Base-by-base conservation (phyloP, 2,888 invertebrate genomes). In the Pammene aurita region DNA sequence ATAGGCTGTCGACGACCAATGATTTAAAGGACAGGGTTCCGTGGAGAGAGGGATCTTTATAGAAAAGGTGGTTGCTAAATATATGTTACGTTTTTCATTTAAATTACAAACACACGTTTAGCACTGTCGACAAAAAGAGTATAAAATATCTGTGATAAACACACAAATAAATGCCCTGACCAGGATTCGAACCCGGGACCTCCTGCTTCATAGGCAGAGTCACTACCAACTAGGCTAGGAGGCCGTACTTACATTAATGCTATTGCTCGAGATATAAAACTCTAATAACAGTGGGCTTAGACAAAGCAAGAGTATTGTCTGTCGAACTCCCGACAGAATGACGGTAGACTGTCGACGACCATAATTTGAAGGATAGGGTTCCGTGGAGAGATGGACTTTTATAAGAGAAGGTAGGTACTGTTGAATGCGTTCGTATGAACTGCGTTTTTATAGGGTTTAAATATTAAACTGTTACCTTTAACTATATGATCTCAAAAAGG, bases 261-360 rank as follows among this genome's bases (percentile, higher is more conserved):
- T n/a, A 18, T 38, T 61, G 35, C 38, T 13, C n/a, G 38, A 13
- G 48, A 44, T 52, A 41, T 58, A 54, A 69, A 64, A 60, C 50
- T 50, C 57, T 35, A 48, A 56, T 52, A 63, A 52, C 50, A 48
- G 50, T 35, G 48, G 48, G 60, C 50, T 62, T 18, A 68, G 38
- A 63, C 69, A 67, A 62, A 34, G 67, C n/a, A 57, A 11, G 55
- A 61, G 64, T 64, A 68, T 68, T 68, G 69, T 69, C 69, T 69
- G 69, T 65, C 69, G 60, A 69, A 68, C 57, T 11, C 10, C 7
- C 42, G 69, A 69, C 69, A 69, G 69, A 14, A 65, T 65, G 69
- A 69, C 69, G 64, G 69, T 69, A 69, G 69, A 16, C 50, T 69
- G 68, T 58, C 64, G 64, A 34, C 64, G 57, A 58, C 57, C 68